Evolutionary conservation across 2,888 invertebrate species (phyloP), one percentile per base, ranked within the genome.

Genomic region (Aspidiotus destructor): DNA sequence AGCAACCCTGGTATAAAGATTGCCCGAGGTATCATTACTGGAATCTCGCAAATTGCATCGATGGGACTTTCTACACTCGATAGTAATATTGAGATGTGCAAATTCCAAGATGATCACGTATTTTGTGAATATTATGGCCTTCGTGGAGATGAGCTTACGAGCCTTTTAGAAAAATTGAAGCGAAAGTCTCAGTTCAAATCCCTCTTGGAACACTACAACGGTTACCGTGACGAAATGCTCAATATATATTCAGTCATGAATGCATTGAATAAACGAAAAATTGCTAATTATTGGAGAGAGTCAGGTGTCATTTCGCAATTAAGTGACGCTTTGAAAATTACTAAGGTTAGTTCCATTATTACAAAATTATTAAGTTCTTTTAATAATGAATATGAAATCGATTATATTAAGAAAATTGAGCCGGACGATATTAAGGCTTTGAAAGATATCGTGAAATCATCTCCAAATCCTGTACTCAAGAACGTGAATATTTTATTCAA

Each of bases 281-380:
- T 48, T 48, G 48, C 48, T 48, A 48, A n/a, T 48, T 48, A 48
- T 48, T 48, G 48, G 48, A 48, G n/a, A n/a, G n/a, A n/a, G n/a
- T 2, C 48, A 48, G 48, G 48, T 48, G 10, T 48, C 48, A 48
- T 48, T 48, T 13, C 10, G 11, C 1, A 11, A 3, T n/a, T 6
- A n/a, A 13, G 11, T 13, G 48, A 48, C 10, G 48, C 48, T 48
- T n/a, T 48, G n/a, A 11, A n/a, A 48, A 48, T 48, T 48, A 11
- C 48, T 48, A n/a, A 13, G 10, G n/a, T 48, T n/a, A 48, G 48
- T 13, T 13, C 11, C n/a, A 48, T n/a, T 13, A n/a, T 48, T 2
- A 2, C 10, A 11, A 48, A 48, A 48, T n/a, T 48, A n/a, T n/a
- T 48, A n/a, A 13, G 11, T 48, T 11, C 11, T 48, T 1, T 48